Evolutionary conservation across 1,140 invertebrate species (phyloP), one percentile per base, ranked within the genome.

Genomic region (Druon quercuslanigerum): DNA sequence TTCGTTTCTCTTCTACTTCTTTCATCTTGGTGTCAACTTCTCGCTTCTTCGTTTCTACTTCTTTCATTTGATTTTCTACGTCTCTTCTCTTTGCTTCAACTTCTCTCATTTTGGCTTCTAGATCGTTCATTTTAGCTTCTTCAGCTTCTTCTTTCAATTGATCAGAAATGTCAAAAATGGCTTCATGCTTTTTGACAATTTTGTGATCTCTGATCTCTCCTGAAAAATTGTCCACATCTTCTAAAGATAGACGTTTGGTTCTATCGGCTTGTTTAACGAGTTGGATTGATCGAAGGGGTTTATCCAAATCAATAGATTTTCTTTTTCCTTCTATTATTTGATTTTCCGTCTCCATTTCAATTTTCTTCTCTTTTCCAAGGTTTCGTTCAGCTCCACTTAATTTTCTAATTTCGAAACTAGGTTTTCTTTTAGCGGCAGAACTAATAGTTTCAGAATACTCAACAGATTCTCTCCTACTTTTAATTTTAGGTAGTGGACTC

Each of bases 401-500:
- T 46, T 66, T 66, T 66, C 60, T 25, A 40, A 46, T 66, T 46
- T 66, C 60, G 17, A 46, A 13, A 66, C 60, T 66, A 13, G 60
- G 14, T 16, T n/a, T 66, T 40, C 60, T 33, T 40, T 66, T 66
- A 7, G 60, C 60, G 14, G 60, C 60, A 7, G 60, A 66, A 33
- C 60, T 66, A 8, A 66, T 66, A 16, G 60, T 66, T 40, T 66
- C 60, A 0, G 33, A 46, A 66, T 66, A 16, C 40, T 66, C 60
- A 3, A 46, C 33, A 17, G 60, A 66, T 66, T 33, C 13, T 66
- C 60, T 13, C n/a, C 60, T 13, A 40, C 25, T 66, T 40, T 66
- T 66, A 3, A 66, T 40, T 3, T 14, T 40, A 40, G 40, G 14
- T 66, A 14, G 3, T 40, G 60, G 60, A 66, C 60, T 66, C 5